These are phyloP conservation scores for Thomomys bottae DNA, from an alignment of 2,113 vertebrate genomes.

Conservation along the genomic window DNA sequence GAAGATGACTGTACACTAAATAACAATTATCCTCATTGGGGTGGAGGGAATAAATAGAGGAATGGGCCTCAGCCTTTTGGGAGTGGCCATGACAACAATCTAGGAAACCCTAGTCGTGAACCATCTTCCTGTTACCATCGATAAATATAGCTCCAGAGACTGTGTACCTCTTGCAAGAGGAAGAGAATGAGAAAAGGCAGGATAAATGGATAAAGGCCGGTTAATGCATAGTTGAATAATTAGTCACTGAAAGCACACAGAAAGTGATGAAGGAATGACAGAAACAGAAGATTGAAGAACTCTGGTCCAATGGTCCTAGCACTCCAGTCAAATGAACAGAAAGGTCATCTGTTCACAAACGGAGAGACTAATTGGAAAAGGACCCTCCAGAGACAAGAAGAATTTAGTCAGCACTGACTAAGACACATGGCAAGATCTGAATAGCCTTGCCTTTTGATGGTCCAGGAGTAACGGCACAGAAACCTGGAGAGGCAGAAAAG, in stretches of 20 bases:
- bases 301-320: background rate
- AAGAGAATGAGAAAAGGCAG: background rate
- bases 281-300: background rate
- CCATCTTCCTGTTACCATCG: background rate
- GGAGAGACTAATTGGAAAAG: background rate
- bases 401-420: no score
- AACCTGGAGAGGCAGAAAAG: background rate
- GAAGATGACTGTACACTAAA: background rate
- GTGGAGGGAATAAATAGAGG: accelerated
- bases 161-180: background rate
- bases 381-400: background rate
- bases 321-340: background rate
- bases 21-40: background rate
- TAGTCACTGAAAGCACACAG: no score
- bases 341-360: background rate
- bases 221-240: background rate
- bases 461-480: background rate
- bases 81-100: background rate
- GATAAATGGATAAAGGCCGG: background rate
- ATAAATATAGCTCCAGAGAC: background rate
- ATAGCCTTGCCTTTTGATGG: no score
- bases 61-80: background rate
- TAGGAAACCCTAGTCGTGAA: background rate
- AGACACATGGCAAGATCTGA: background rate
- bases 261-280: background rate